These are phyloP conservation scores for Hybos culiciformis DNA, from an alignment of 2,888 invertebrate species.

Conservation along the genomic window DNA sequence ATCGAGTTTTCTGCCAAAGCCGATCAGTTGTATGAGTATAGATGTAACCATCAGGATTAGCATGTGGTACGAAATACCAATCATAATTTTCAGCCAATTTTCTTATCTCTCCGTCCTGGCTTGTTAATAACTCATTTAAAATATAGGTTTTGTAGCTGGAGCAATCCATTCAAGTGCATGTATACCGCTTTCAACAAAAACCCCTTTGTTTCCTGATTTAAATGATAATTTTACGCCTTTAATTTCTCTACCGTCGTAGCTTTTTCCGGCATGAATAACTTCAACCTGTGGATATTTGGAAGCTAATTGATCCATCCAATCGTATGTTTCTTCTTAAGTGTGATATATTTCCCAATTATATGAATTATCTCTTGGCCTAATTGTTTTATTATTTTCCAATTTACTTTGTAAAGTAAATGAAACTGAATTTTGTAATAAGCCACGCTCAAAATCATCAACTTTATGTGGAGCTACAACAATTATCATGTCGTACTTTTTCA, in stretches of 20 bases:
- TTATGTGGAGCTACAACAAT: constrained; percentile 33
- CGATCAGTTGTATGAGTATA: constrained; percentile 49
- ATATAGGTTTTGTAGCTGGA: constrained; percentile 49
- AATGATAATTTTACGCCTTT: constrained; percentile 43
- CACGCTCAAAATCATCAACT: constrained; percentile 23
- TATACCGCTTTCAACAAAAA: constrained; percentile 51
- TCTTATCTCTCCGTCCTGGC: constrained; percentile 37
- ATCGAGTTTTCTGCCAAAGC: constrained; percentile 52
- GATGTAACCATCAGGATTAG: constrained; percentile 66
- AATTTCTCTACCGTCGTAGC: constrained; percentile 46
- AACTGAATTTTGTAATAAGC: constrained; percentile 28
- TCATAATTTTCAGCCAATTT: constrained; percentile 43
- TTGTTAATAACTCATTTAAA: constrained; percentile 45
- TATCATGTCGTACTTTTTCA: constrained; percentile 36
- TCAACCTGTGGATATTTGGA: constrained; percentile 37
- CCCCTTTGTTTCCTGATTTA: constrained; percentile 37
- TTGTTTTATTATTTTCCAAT: constrained; percentile 17
- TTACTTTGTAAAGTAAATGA: constrained; percentile 36
- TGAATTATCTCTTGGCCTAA: constrained; percentile 11
- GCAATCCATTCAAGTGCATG: constrained; percentile 66
- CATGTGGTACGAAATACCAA: constrained; percentile 60
- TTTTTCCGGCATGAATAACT: constrained; percentile 39
- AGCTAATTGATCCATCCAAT: constrained; percentile 41
- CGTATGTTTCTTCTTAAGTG: constrained; percentile 37
- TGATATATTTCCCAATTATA: constrained; percentile 29